Evolutionary conservation across 2,888 invertebrate species (phyloP), one percentile per base, ranked within the genome.

Genomic region (Dimorphilus gyrociliatus): DNA sequence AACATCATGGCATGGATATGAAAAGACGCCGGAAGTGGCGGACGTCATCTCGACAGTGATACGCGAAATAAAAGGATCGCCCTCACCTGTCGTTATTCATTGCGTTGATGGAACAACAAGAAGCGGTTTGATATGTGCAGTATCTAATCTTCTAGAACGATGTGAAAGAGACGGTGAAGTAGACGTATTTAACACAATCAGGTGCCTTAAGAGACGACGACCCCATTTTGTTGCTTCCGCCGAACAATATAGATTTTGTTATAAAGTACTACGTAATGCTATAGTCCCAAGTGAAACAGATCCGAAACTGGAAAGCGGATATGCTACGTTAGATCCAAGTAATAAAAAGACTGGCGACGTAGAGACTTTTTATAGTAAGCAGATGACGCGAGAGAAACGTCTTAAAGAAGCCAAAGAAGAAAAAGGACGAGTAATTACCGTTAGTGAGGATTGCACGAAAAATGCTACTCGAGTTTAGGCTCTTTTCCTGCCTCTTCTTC

Each of bases 61-160:
- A 5, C 23, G 16, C 5, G 8, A 8, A 17, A 27, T 30, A 17
- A 15, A 25, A 8, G 16, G 14, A 16, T 26, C 13, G 8, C 16
- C 27, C 30, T 10, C 27, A 12, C 55, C 55, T 3, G 37, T 57
- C 4, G 28, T 56, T 4, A 51, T 57, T 0, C 52, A 55, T 38
- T 57, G 55, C 37, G 48, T 52, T 30, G 56, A 60, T 36, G 59
- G 58, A 2, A 54, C 60, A 26, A 51, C 50, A 5, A 52, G 54
- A 36, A 50, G 51, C 25, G 60, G 59, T 1, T 37, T 60, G 23
- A 58, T 47, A 39, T 44, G 48, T 17, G 50, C 53, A 1, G 38
- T 49, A 18, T 42, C 43, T 17, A 35, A 48, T 13, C 32, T 55
- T 6, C 50, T 50, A 38, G 51, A 59, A 37, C 46, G 48, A 37